Evolutionary conservation across 2,113 vertebrate species (phyloP).

Genomic region (Penelope pileata): DNA sequence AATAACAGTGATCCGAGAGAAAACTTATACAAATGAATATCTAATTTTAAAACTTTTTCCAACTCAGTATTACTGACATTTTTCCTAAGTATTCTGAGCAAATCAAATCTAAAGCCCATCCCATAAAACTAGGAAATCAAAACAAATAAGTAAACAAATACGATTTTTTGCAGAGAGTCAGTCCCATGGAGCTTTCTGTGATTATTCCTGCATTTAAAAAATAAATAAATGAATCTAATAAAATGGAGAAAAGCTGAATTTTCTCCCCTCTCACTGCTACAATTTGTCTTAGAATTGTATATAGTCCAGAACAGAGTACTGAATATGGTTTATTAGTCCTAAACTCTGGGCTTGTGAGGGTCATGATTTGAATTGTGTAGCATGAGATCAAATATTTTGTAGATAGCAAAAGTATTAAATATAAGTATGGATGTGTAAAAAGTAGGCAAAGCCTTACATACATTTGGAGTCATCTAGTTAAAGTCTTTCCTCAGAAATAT

Average conservation of each 20-base stretch:
- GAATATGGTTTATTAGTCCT: not conserved
- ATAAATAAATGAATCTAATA: not conserved
- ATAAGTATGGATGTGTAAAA: not conserved
- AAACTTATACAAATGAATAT: not conserved
- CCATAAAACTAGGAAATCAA: not conserved
- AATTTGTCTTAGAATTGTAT: not conserved
- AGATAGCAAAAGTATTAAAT: not conserved
- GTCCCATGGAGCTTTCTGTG: not conserved
- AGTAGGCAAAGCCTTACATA: not conserved
- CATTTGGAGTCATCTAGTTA: not conserved
- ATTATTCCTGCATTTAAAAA: not conserved
- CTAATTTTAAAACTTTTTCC: slow-evolving; percentile 18
- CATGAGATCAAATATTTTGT: not conserved
- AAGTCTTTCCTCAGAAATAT: not conserved
- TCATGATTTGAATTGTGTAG: not conserved
- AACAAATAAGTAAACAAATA: not conserved
- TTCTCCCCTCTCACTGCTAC: not conserved
- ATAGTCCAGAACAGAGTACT: not conserved
- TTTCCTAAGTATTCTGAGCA: not conserved
- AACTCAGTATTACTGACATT: not conserved
- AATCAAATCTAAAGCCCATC: not conserved
- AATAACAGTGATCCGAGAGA: not conserved
- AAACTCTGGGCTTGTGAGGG: not conserved
- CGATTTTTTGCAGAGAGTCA: not conserved
- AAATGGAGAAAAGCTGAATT: not conserved